phyloP scores from a whole-genome alignment of 2,888 invertebrate genomes.

The Sinohyriopsis cumingii region DNA sequence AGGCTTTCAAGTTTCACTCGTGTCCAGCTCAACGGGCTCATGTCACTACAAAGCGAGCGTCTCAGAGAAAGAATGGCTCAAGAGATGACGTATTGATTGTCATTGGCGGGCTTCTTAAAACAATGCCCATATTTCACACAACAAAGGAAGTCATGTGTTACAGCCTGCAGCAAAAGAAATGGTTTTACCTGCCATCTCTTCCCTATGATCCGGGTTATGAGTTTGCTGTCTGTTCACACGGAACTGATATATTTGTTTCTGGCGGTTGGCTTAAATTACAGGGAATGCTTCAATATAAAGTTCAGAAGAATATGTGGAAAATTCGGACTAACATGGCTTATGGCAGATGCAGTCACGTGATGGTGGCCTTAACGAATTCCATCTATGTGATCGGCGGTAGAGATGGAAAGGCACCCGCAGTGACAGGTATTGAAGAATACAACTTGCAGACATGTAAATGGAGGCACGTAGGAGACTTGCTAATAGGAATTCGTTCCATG shows the following conservation, averaged over 20 bases:
- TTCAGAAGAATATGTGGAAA: slow-evolving; percentile 56
- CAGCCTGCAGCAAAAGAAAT: slow-evolving; percentile 54
- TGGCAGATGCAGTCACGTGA: slow-evolving; percentile 58
- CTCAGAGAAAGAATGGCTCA: slow-evolving; percentile 44
- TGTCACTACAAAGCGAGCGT: slow-evolving; percentile 41
- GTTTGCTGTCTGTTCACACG: slow-evolving; percentile 55
- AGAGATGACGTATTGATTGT: slow-evolving; percentile 52
- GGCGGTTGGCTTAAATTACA: slow-evolving; percentile 58
- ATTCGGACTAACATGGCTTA: slow-evolving; percentile 50
- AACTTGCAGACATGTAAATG: slow-evolving; percentile 51
- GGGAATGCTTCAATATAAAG: slow-evolving; percentile 52
- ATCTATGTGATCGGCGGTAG: slow-evolving; percentile 57
- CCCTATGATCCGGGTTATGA: slow-evolving; percentile 59
- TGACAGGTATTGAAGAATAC: slow-evolving; percentile 56
- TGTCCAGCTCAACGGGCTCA: slow-evolving; percentile 46
- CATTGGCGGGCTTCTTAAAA: slow-evolving; percentile 53
- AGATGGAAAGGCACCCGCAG: slow-evolving; percentile 52
- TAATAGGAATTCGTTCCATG: slow-evolving; percentile 51
- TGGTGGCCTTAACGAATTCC: slow-evolving; percentile 52
- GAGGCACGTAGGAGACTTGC: slow-evolving; percentile 49
- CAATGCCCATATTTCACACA: slow-evolving; percentile 50
- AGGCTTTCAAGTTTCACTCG: slow-evolving; percentile 54
- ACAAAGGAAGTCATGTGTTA: slow-evolving; percentile 58
- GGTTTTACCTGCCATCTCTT: slow-evolving; percentile 56
- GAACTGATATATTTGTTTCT: slow-evolving; percentile 55